Evolutionary conservation across 2,113 vertebrate species (phyloP).

Genomic region (Anguilla rostrata): DNA sequence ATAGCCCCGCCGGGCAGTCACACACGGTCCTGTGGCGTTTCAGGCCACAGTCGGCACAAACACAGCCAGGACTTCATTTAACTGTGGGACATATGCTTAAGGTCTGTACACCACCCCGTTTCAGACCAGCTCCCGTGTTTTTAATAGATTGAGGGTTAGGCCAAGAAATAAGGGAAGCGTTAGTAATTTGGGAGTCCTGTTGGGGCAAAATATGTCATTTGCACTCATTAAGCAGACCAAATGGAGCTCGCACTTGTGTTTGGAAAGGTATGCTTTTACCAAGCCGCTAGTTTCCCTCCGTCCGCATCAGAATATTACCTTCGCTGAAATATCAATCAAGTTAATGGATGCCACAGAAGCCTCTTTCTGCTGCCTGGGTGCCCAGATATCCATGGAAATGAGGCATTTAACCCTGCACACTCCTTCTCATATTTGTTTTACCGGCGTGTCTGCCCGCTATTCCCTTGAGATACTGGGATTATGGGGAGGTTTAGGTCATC

Average conservation of each 20-base stretch:
- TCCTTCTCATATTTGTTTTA: conserved; percentile 53
- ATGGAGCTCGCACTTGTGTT: background rate
- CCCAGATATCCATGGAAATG: conserved; percentile 41
- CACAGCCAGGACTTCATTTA: background rate
- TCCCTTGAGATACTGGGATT: conserved; percentile 58
- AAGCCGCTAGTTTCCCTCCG: background rate
- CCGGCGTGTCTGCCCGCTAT: conserved; percentile 45
- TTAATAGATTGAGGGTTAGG: background rate
- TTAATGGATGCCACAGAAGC: conserved; percentile 38
- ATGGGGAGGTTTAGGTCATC: background rate
- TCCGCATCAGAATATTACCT: conserved; percentile 21
- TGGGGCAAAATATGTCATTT: background rate
- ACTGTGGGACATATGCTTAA: background rate
- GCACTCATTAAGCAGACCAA: background rate
- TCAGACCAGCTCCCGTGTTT: background rate
- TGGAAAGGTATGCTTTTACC: background rate
- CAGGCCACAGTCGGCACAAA: too few species aligned
- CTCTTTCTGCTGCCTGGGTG: conserved; percentile 41
- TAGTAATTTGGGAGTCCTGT: background rate
- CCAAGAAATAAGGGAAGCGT: background rate
- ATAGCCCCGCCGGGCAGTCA: too few species aligned
- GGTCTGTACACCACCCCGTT: background rate
- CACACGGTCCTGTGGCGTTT: too few species aligned
- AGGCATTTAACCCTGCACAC: conserved; percentile 32
- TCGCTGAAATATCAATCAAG: conserved; percentile 46